These are phyloP conservation scores for Bos javanicus DNA, from an alignment of 2,113 vertebrate genomes.

Conservation along the genomic window DNA sequence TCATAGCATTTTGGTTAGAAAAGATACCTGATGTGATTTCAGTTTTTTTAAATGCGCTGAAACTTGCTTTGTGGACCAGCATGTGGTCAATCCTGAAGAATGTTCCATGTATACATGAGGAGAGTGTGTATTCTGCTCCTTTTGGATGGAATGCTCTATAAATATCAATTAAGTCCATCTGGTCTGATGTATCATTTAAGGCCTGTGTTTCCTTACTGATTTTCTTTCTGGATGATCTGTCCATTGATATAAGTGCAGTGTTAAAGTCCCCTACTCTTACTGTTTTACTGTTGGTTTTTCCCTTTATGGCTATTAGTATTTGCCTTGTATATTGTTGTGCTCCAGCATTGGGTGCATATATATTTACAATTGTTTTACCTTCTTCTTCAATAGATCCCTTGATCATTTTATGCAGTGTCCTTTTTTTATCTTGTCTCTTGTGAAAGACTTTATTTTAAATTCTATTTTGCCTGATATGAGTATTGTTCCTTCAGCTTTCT, in stretches of 20 bases:
- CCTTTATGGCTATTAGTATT: neutral
- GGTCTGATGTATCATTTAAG: neutral
- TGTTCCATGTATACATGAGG: neutral
- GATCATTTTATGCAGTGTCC: neutral
- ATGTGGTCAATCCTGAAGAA: neutral
- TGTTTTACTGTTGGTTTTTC: neutral
- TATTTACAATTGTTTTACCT: neutral
- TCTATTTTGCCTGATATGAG: neutral
- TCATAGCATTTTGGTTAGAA: neutral
- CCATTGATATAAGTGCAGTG: neutral
- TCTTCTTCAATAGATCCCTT: neutral
- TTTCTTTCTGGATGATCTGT: neutral
- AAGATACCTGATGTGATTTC: neutral
- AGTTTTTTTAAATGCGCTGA: neutral
- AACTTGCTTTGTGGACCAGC: neutral
- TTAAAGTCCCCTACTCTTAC: neutral
- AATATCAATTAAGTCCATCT: neutral
- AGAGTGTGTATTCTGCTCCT: neutral
- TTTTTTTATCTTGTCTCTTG: neutral
- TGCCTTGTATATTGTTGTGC: neutral
- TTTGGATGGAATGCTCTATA: neutral
- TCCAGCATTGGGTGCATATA: neutral
- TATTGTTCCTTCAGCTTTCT: neutral
- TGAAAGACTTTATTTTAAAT: neutral
- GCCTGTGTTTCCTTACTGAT: neutral